A percentile compares a stretch with the other conserved stretches of the same genome.
Conservation (phyloP, 2,113 vertebrate genomes). For the Desmodus rotundus region DNA sequence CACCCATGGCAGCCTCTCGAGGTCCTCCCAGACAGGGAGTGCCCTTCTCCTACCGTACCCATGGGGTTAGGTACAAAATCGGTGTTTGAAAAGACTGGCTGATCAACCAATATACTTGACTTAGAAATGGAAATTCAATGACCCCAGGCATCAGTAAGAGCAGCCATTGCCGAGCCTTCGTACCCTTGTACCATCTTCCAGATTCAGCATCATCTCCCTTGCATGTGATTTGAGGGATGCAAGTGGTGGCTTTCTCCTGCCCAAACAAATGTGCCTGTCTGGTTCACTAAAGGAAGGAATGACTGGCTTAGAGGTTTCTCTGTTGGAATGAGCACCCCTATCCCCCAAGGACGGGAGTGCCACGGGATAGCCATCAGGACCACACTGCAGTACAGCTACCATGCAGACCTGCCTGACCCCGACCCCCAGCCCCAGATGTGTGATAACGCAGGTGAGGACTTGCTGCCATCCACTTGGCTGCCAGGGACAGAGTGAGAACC, state of each 20-base stretch:
- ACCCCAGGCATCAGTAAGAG: background rate
- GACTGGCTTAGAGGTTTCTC: background rate
- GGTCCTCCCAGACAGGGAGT: background rate
- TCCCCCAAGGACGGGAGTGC: background rate
- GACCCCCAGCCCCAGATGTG: background rate
- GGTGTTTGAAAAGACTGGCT: background rate
- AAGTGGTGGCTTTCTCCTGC: background rate
- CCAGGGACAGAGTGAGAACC: background rate
- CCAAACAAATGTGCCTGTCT: background rate
- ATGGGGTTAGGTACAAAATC: background rate
- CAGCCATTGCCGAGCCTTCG: background rate
- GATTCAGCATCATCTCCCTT: background rate
- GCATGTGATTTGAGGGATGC: background rate
- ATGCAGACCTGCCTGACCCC: background rate
- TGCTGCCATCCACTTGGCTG: background rate
- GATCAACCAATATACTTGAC: background rate
- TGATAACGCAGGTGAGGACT: background rate
- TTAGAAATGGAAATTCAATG: background rate
- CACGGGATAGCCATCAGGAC: accelerated
- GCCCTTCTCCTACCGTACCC: background rate
- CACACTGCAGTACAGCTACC: background rate
- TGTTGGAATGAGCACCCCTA: background rate
- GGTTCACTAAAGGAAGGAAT: background rate
- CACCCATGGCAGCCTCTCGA: background rate
- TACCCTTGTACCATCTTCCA: background rate